Evolutionary conservation across 2,113 vertebrate genomes (phyloP).

Genomic region (Dicaeum eximium): DNA sequence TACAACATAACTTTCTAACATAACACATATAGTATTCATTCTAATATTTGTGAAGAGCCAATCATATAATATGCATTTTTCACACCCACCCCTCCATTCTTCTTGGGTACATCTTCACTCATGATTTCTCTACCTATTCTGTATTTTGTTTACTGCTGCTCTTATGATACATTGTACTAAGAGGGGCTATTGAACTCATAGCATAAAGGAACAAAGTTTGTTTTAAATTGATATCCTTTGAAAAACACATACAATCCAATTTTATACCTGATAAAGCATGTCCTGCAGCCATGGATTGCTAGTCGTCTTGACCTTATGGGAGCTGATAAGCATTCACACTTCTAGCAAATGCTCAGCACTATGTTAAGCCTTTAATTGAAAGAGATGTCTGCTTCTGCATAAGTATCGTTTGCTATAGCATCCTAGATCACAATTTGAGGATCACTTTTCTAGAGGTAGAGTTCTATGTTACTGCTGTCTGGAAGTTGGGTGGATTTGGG

Average conservation of each 20-base stretch:
- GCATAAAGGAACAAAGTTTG: not conserved
- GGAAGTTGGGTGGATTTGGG: not conserved
- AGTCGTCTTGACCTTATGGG: not conserved
- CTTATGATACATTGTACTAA: not conserved
- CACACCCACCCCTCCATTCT: not conserved
- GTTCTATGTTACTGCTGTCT: not conserved
- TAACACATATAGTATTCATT: too few relatives aligned
- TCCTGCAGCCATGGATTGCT: not conserved
- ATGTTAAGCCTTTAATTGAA: not conserved
- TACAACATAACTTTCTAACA: too few relatives aligned
- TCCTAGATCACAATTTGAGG: not conserved
- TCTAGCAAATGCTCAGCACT: not conserved
- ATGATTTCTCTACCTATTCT: not conserved
- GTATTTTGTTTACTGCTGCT: not conserved
- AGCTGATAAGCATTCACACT: not conserved
- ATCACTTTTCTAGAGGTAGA: not conserved
- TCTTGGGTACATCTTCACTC: not conserved
- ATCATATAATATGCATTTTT: too few relatives aligned
- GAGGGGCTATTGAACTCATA: not conserved
- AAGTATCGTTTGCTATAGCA: not conserved
- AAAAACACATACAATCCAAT: not conserved
- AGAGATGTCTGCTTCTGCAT: not conserved
- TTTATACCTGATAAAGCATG: not conserved
- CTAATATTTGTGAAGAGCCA: too few relatives aligned
- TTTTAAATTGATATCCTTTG: not conserved